These are phyloP conservation scores for Pachypsylla venusta DNA, from an alignment of 1,140 invertebrate genomes.

Conservation along the genomic window DNA sequence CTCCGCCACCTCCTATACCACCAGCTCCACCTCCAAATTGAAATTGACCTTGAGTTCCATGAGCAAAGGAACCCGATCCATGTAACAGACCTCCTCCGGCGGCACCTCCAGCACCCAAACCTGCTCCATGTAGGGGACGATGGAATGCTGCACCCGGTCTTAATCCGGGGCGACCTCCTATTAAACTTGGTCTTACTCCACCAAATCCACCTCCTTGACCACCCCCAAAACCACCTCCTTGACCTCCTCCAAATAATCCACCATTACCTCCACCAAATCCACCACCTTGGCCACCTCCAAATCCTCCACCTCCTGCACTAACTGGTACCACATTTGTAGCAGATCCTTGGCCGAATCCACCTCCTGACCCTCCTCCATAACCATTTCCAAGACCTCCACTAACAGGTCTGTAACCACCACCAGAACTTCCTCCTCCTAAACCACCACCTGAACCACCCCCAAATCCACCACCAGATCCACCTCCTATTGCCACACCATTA, in stretches of 20 bases:
- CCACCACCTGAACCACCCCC: neutral
- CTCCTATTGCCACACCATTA: neutral
- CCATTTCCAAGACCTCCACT: neutral
- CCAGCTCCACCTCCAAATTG: neutral
- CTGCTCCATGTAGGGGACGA: neutral
- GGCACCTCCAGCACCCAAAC: neutral
- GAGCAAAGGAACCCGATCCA: neutral
- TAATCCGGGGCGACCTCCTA: neutral
- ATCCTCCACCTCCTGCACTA: neutral
- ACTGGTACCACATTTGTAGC: too few relatives aligned
- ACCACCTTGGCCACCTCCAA: neutral
- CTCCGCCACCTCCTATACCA: slow-evolving; percentile 4
- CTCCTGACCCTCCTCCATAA: neutral
- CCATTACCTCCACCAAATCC: neutral
- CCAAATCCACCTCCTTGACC: neutral
- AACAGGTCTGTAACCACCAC: neutral
- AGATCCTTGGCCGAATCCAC: neutral
- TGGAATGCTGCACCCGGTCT: neutral
- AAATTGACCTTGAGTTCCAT: neutral
- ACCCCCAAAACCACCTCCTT: neutral
- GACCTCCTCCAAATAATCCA: neutral
- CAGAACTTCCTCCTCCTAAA: neutral
- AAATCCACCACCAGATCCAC: neutral
- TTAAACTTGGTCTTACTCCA: neutral
- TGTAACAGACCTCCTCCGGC: neutral